phyloP scores from a whole-genome alignment of 2,797 vertebrate genomes.

The Pantherophis vulpinus region DNA sequence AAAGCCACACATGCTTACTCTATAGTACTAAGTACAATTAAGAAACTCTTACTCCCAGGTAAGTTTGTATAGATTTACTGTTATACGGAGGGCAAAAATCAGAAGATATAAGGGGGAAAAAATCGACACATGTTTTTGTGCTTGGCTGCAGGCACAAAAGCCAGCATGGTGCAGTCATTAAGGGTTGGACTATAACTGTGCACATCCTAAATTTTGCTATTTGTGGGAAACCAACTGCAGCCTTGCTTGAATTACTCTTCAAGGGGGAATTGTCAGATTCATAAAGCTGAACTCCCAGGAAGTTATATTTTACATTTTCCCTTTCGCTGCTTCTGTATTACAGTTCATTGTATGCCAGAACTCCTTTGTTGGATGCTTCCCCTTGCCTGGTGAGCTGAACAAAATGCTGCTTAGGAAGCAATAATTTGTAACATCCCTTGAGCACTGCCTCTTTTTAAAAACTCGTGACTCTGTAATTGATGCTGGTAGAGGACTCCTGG shows the following conservation, averaged over 20 bases:
- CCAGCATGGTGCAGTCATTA: background rate
- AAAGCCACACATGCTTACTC: background rate
- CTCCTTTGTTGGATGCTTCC: background rate
- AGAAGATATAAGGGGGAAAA: background rate
- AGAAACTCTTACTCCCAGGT: background rate
- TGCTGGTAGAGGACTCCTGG: background rate
- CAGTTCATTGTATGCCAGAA: background rate
- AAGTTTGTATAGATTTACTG: background rate
- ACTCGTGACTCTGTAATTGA: background rate
- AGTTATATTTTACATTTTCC: constrained; percentile 10
- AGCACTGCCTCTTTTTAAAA: background rate
- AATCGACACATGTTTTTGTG: background rate
- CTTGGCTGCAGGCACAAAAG: background rate
- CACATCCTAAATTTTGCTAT: background rate
- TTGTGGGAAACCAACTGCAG: background rate
- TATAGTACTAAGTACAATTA: background rate
- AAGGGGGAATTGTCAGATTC: constrained; percentile 3
- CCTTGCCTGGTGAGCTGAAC: background rate
- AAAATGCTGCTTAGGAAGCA: background rate
- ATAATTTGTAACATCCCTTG: background rate
- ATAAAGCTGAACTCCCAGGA: background rate
- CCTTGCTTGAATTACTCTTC: background rate
- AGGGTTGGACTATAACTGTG: background rate
- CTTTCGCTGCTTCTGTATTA: background rate
- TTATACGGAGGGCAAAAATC: background rate